Percentiles rank a stretch among this genome's conserved stretches.
Conservation (phyloP, 2,888 invertebrate species). For the Lochmaea crataegi region DNA sequence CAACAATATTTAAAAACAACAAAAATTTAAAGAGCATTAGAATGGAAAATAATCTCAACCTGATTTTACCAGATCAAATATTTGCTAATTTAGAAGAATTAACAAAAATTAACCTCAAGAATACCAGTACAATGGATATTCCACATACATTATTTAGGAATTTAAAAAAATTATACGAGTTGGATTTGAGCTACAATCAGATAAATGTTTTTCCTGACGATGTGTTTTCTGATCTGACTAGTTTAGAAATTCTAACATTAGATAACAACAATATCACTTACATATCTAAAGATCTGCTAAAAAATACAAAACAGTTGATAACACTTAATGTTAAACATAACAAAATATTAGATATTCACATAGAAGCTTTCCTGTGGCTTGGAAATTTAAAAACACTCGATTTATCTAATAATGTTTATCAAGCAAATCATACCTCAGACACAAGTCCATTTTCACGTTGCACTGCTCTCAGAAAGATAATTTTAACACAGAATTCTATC, state of each 20-base stretch:
- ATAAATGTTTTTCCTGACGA: slow-evolving; percentile 71
- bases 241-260: slow-evolving; percentile 45
- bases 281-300: slow-evolving; percentile 39
- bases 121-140: slow-evolving; percentile 62
- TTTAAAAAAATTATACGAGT: slow-evolving; percentile 70
- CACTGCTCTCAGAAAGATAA: slow-evolving; percentile 32
- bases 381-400: slow-evolving; percentile 44
- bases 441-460: slow-evolving; percentile 47
- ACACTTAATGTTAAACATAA: slow-evolving; percentile 71
- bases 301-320: slow-evolving; percentile 32
- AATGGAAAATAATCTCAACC: slow-evolving; percentile 61
- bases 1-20: slow-evolving; percentile 72
- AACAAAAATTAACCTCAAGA: slow-evolving; percentile 45
- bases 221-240: slow-evolving; percentile 67
- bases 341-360: slow-evolving; percentile 69
- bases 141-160: slow-evolving; percentile 72
- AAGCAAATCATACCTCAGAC: slow-evolving; percentile 26
- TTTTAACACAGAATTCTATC: slow-evolving; percentile 41
- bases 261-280: slow-evolving; percentile 38
- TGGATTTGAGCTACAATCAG: slow-evolving; percentile 78
- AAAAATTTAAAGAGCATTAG: slow-evolving; percentile 69
- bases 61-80: slow-evolving; percentile 54
- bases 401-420: slow-evolving; percentile 50
- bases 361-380: slow-evolving; percentile 66
- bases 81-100: slow-evolving; percentile 68